A percentile compares a stretch with the other conserved stretches of the same genome.
Evolutionary conservation across 2,113 vertebrate species (phyloP).

Genomic region (Copsychus sechellarum): DNA sequence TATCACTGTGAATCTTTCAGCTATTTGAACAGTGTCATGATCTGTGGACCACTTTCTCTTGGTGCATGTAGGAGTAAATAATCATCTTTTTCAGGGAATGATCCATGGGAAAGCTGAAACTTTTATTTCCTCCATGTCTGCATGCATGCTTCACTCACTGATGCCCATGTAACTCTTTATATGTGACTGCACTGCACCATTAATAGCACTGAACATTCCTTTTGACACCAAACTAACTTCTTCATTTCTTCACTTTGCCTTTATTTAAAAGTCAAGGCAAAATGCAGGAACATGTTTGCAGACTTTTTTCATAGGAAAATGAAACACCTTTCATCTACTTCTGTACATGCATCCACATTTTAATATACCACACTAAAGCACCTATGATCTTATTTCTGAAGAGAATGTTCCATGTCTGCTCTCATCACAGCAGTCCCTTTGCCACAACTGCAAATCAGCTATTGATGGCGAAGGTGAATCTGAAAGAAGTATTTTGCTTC

Average conservation of each 20-base stretch:
- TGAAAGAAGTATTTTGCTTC: neutral
- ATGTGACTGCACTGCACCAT: neutral
- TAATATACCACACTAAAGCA: neutral
- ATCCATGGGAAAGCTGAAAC: neutral
- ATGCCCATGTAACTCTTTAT: neutral
- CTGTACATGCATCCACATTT: neutral
- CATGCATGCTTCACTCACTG: neutral
- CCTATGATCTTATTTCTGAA: neutral
- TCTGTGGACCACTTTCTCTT: neutral
- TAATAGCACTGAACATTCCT: neutral
- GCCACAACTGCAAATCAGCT: neutral
- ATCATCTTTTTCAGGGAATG: neutral
- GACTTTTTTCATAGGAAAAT: neutral
- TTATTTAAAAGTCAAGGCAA: neutral
- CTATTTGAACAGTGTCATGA: neutral
- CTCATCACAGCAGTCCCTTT: neutral
- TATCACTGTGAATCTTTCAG: neutral
- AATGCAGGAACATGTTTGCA: neutral
- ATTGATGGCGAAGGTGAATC: neutral
- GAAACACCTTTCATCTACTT: neutral
- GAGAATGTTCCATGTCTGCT: neutral
- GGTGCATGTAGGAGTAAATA: neutral
- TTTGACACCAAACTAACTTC: neutral
- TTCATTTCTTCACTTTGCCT: neutral
- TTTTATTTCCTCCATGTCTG: neutral